A percentile compares a stretch with the other conserved stretches of the same genome.
Evolutionary conservation across 2,113 vertebrate species (phyloP).

Genomic region (Nerophis ophidion): DNA sequence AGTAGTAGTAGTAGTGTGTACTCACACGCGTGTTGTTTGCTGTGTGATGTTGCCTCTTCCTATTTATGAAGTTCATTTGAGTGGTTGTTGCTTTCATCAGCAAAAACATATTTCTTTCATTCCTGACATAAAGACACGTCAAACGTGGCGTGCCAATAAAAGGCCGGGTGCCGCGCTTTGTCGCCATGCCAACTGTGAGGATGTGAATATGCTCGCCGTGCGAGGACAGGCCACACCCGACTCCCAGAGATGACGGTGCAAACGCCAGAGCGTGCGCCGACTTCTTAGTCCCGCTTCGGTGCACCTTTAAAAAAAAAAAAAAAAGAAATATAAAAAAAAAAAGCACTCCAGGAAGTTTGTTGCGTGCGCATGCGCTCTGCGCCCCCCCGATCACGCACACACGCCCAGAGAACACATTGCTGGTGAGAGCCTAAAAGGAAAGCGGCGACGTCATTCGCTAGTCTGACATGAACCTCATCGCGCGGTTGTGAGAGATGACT

Average conservation of each 20-base stretch:
- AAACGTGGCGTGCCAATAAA: no score
- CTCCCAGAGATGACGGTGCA: conserved; percentile 31
- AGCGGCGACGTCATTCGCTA: conserved; percentile 38
- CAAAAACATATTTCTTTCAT: no score
- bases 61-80: no score
- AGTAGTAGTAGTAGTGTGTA: no score
- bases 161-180: not conserved
- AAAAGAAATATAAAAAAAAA: conserved; percentile 13
- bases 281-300: conserved; percentile 72
- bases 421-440: conserved; percentile 38
- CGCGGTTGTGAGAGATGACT: conserved; percentile 19
- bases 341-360: conserved; percentile 60
- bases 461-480: conserved; percentile 36
- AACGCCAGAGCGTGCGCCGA: conserved; percentile 47
- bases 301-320: conserved; percentile 67
- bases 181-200: conserved; percentile 28
- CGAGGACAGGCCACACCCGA: conserved; percentile 38
- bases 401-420: conserved; percentile 34
- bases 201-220: conserved; percentile 19
- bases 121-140: no score
- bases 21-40: no score
- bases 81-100: not conserved
- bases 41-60: no score
- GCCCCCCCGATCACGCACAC: conserved; percentile 5
- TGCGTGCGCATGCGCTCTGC: conserved; percentile 24